Evolutionary conservation across 2,113 vertebrate genomes (phyloP).

Genomic region (Pionites leucogaster): DNA sequence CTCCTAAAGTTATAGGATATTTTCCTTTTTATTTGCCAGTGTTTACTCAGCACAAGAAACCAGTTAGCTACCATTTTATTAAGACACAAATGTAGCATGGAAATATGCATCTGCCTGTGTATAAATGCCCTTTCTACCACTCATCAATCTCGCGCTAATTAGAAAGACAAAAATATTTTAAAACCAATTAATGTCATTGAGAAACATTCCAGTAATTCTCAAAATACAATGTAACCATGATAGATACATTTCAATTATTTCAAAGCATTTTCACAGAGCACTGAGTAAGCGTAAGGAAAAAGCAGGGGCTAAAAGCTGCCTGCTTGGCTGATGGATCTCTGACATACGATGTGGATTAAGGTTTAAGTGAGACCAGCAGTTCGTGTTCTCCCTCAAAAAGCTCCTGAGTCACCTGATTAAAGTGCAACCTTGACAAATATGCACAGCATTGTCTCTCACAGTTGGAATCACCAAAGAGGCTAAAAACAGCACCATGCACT

Average conservation of each 20-base stretch:
- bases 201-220: constrained; percentile 51
- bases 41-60: constrained; percentile 13
- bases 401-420: constrained; percentile 63
- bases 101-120: constrained; percentile 27
- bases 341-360: not conserved
- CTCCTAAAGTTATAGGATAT: not conserved
- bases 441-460: constrained; percentile 73
- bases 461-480: constrained; percentile 77
- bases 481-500: constrained; percentile 77
- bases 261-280: constrained; percentile 16
- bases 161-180: constrained; percentile 58
- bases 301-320: not conserved
- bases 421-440: constrained; percentile 75
- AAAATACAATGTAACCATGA: constrained; percentile 27
- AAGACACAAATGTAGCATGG: constrained; percentile 8
- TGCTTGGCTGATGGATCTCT: not conserved
- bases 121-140: constrained; percentile 35
- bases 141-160: constrained; percentile 56
- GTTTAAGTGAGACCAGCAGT: constrained; percentile 20
- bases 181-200: constrained; percentile 51
- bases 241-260: constrained; percentile 63
- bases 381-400: constrained; percentile 53
- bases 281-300: constrained; percentile 11
- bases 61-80: constrained; percentile 33
- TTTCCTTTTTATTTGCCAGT: not conserved